Conservation (phyloP, 2,888 invertebrate species). For the Campoplex nolae region DNA sequence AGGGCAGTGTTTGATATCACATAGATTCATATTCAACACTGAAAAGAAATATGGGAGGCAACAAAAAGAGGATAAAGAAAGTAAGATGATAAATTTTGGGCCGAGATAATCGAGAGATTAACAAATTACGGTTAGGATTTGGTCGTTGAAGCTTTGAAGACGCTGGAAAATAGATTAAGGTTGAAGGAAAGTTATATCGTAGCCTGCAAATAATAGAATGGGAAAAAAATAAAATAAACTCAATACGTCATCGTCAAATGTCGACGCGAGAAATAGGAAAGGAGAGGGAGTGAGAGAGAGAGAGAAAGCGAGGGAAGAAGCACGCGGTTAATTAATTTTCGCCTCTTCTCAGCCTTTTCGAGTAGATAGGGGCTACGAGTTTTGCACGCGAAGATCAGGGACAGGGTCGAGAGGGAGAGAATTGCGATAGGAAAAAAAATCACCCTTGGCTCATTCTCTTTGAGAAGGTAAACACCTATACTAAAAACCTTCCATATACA, state of each 20-base stretch:
- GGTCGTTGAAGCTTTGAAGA: slow-evolving; percentile 8
- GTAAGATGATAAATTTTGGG: slow-evolving; percentile 8
- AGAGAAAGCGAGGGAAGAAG: background rate
- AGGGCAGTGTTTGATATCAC: slow-evolving; percentile 65
- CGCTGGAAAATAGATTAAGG: background rate
- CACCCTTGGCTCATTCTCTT: slow-evolving; percentile 35
- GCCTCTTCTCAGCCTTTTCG: slow-evolving; percentile 24
- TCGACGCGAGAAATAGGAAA: slow-evolving; percentile 6
- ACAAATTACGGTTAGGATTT: slow-evolving; percentile 41
- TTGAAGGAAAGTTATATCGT: background rate
- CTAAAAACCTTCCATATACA: background rate
- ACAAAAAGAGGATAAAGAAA: background rate
- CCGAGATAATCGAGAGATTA: slow-evolving; percentile 19
- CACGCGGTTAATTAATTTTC: slow-evolving; percentile 55
- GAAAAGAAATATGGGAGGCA: slow-evolving; percentile 11
- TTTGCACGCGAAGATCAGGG: slow-evolving; percentile 29
- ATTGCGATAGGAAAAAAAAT: slow-evolving; percentile 41
- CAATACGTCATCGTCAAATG: slow-evolving; percentile 53
- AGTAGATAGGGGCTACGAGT: background rate
- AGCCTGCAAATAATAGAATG: background rate
- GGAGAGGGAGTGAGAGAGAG: background rate
- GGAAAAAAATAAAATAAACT: slow-evolving; percentile 9
- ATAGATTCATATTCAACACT: slow-evolving; percentile 28
- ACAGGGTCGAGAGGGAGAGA: slow-evolving; percentile 38
- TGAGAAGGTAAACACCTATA: slow-evolving; percentile 9